Evolutionary conservation across 2,113 vertebrate genomes (phyloP), one percentile per base, ranked within the genome.

Genomic region (Paedocypris sp.): DNA sequence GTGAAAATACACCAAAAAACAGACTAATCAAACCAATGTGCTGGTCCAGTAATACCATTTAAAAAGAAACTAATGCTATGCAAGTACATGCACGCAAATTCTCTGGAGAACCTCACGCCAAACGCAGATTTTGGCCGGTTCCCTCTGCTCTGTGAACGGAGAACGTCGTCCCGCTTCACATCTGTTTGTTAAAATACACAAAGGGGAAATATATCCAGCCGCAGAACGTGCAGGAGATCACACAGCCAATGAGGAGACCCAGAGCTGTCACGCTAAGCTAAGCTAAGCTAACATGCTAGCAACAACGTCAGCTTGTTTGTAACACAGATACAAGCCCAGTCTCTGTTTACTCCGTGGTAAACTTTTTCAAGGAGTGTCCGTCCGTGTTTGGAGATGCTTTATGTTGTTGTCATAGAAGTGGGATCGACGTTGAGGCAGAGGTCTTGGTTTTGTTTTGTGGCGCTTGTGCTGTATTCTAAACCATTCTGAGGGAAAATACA

Each of bases 291-390:
- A 39, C 33, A 20, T 53, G 22, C 20, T 43, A 31, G 29, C 33
- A 54, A 16, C 9, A 33, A 51, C n/a, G n/a, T n/a, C n/a, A n/a
- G 13, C 36, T 18, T 36, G 1, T 3, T 16, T 39, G 22, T 15
- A 56, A 22, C 29, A 45, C 42, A 4, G n/a, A n/a, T n/a, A n/a
- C n/a, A 33, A 45, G 32, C 36, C 22, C 23, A 25, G n/a, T 22
- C n/a, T 10, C 13, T 63, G 46, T 68, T 68, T 68, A 54, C 45
- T 58, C 20, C 15, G 41, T 45, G 36, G 25, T 57, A 57, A 67
- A 62, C 45, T 42, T 59, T 22, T 19, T 47, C 35, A 47, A 32
- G 36, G 32, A 47, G 35, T 35, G 46, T 33, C 39, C 26, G 35
- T 64, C 33, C 32, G 25, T 50, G 20, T 59, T 43, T 42, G n/a